Percentiles rank a stretch among this genome's conserved stretches.
phyloP scores from a whole-genome alignment of 2,888 invertebrate genomes.

The Xestobium rufovillosum region DNA sequence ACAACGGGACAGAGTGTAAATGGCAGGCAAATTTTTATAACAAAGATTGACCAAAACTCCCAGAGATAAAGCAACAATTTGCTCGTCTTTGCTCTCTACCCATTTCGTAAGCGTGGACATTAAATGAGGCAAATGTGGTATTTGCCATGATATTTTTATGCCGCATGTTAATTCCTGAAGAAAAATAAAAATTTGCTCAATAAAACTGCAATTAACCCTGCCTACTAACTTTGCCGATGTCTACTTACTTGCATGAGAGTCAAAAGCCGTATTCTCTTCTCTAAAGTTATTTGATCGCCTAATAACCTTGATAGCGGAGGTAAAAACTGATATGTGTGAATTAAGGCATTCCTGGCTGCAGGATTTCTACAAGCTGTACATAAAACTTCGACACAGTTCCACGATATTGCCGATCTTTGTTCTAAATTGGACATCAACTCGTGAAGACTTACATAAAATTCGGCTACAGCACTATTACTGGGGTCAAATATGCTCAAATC shows the following conservation, averaged over 20 bases:
- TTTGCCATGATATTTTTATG: constrained; percentile 72
- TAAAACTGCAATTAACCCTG: background rate
- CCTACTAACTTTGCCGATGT: too few relatives aligned
- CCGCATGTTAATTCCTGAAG: constrained; percentile 69
- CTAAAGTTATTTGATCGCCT: constrained; percentile 52
- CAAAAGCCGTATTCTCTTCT: constrained; percentile 57
- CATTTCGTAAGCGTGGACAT: constrained; percentile 61
- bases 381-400: constrained; percentile 61
- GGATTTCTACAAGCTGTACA: constrained; percentile 56
- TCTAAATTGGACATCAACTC: constrained; percentile 54
- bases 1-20: constrained; percentile 63
- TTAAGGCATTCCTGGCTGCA: constrained; percentile 54
- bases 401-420: constrained; percentile 51
- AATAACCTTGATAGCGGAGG: constrained; percentile 56
- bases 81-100: constrained; percentile 50
- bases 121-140: constrained; percentile 62
- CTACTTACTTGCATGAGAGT: constrained; percentile 56
- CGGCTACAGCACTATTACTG: constrained; percentile 53
- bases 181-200: constrained; percentile 7
- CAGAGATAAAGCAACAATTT: constrained; percentile 49
- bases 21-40: constrained; percentile 67
- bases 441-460: constrained; percentile 61
- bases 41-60: constrained; percentile 72
- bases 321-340: constrained; percentile 63
- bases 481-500: constrained; percentile 62